Conservation (phyloP, 2,113 vertebrate genomes). For the Callopanchax toddi region DNA sequence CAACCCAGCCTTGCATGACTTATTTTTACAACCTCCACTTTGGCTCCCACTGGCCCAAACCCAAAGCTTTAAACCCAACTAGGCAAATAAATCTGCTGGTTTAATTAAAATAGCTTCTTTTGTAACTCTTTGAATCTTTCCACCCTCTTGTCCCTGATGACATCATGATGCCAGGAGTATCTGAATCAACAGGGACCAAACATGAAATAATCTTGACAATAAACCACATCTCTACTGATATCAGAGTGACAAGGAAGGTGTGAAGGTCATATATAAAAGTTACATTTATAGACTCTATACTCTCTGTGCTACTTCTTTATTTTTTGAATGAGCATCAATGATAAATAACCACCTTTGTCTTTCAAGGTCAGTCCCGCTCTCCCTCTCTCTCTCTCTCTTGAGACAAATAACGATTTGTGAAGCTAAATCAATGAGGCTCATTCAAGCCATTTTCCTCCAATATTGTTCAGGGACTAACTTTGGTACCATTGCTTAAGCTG, state of each 20-base stretch:
- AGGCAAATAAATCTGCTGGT: conserved; percentile 76
- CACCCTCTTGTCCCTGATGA: conserved; percentile 57
- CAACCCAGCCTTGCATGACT: conserved; percentile 63
- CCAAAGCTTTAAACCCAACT: conserved; percentile 64
- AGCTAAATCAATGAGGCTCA: conserved; percentile 71
- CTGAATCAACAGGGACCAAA: conserved; percentile 52
- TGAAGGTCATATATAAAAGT: conserved; percentile 12
- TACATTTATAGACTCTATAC: conserved; percentile 7
- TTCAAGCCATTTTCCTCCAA: conserved; percentile 66
- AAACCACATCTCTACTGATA: conserved; percentile 1
- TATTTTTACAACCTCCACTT: conserved; percentile 71
- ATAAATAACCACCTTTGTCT: conserved; percentile 41
- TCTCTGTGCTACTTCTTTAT: neutral
- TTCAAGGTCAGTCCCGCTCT: conserved; percentile 62
- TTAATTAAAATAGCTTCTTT: conserved; percentile 79
- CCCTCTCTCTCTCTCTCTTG: too few relatives aligned
- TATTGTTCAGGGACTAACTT: conserved; percentile 71
- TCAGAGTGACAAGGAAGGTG: conserved; percentile 31
- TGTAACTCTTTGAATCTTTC: conserved; percentile 37
- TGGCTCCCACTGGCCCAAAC: conserved; percentile 45
- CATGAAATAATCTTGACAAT: neutral
- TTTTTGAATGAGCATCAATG: neutral
- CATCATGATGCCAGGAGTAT: conserved; percentile 64
- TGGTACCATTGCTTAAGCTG: conserved; percentile 67
- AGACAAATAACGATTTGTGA: conserved; percentile 62